Evolutionary conservation across 2,888 invertebrate genomes (phyloP), one percentile per base, ranked within the genome.

Genomic region (Julus scandinavius): DNA sequence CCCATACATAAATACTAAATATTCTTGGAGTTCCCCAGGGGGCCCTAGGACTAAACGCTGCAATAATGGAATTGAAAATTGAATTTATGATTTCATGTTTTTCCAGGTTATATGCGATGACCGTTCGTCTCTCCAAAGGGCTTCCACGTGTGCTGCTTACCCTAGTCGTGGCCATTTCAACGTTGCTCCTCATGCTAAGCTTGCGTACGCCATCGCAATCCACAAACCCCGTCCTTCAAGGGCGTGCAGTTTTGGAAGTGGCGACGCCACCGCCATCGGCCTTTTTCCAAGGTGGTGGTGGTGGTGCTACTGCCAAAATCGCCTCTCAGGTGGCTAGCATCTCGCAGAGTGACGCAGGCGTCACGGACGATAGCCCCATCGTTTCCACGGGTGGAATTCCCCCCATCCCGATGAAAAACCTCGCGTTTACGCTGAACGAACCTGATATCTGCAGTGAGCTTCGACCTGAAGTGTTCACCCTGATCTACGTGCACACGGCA

Each of bases 401-500:
- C 72, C 72, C 87, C 40, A 87, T 87, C 29, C 2, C 40, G 41
- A 20, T 6, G 13, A 20, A 45, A 3, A 41, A 6, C 45, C 49
- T 49, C 40, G 45, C 15, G 41, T 88, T 63, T 38, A n/a, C 84
- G 15, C 13, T 88, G 15, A 72, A 86, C 7, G 88, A 88, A 17
- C 50, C 50, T n/a, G 86, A 88, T 49, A 72, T 88, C 29, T 88
- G 88, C 50, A 13, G 13, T 4, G 4, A 49, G 15, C 83, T 72
- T 13, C 38, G 88, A 29, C 88, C 88, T 13, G 87, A 85, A 50
- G 85, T 89, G n/a, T 89, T 87, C 63, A 49, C 85, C 40, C 63
- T 89, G 38, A 88, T 89, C 29, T 89, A 89, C 85, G 87, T 89
- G n/a, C 89, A 89, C 63, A 80, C 89, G 20, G 87, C 89, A 4